Evolutionary conservation across 1,140 invertebrate species (phyloP).

Genomic region (Aphaenogaster ashmeadi): DNA sequence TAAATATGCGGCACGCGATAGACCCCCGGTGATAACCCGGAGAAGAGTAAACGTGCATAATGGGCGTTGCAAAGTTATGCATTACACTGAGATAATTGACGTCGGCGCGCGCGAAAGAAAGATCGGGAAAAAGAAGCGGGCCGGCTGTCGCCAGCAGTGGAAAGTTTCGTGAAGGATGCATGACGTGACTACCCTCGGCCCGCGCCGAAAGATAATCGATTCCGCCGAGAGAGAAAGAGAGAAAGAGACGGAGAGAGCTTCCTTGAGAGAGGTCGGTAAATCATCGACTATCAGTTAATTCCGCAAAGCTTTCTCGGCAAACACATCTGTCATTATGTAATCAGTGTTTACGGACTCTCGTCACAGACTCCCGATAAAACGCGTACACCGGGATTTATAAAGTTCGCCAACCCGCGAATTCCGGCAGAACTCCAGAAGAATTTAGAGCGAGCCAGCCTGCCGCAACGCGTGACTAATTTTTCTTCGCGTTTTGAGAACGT

Average conservation of each 20-base stretch:
- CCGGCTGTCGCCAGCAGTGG: background rate
- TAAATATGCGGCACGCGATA: constrained; percentile 18
- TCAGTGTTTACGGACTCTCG: constrained; percentile 25
- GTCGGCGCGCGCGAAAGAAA: background rate
- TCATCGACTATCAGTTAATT: constrained; percentile 36
- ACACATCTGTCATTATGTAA: constrained; percentile 46
- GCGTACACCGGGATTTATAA: background rate
- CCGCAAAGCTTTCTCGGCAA: constrained; percentile 17
- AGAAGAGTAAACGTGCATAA: constrained; percentile 25
- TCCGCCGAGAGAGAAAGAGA: background rate
- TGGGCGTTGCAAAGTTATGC: background rate
- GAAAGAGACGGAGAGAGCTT: background rate
- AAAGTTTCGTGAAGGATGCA: constrained; percentile 9
- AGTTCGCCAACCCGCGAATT: constrained; percentile 6
- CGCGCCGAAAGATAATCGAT: background rate
- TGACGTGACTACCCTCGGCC: background rate
- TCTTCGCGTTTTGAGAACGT: background rate
- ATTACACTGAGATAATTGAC: constrained; percentile 42
- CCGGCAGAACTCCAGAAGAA: background rate
- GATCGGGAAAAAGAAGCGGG: background rate
- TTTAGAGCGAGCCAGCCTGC: background rate
- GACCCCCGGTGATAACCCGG: constrained; percentile 18
- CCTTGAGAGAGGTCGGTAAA: background rate
- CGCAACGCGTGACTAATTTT: background rate
- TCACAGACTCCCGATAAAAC: background rate